Base-by-base conservation (phyloP, 1,140 invertebrate species). In the Microvelia longipes region DNA sequence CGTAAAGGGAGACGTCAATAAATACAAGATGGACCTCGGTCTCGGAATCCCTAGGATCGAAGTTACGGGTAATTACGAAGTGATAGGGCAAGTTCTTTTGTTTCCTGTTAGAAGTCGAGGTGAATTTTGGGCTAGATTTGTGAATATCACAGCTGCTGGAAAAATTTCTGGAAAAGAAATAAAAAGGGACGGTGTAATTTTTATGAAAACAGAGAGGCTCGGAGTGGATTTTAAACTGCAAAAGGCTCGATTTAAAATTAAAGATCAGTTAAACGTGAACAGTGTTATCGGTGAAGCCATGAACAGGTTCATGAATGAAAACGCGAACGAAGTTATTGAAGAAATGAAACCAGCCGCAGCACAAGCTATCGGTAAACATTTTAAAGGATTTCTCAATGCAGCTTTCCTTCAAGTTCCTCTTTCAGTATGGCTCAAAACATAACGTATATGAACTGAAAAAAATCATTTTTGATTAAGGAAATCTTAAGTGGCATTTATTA, bases 231-330 rank as follows among this genome's bases (percentile, higher is more conserved):
- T 90, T 78, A 86, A 83, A 75, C 79, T 90, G 66, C 82, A 83
- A 19, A 85, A 85, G 60, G 85, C 88, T 1, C 79, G 86, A 74
- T 90, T 91, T 78, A 85, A 85, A 72, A 84, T 91, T 19, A 79
- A 82, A 68, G 89, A 91, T 73, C 81, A 85, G 0, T 79, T 90
- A 62, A 90, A 90, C 75, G 83, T 85, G 35, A 85, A 88, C 75
- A 89, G 88, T 72, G 84, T 91, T 63, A 87, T 91, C 74, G 86
- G 86, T 26, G 85, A 90, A 76, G 89, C 89, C 1, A 90, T 91
- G 85, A 90, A 90, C 78, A 88, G 90, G 72, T 92, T 93, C 77
- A 80, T 92, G 15, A 93, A 93, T 80, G 88, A 90, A 75, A 92
- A 93, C 75, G 85, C 88, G 0, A 86, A 89, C 28, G 90, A 92